A percentile compares a stretch with the other conserved stretches of the same genome.
Conservation (phyloP, 2,797 vertebrate species). For the Allobates femoralis region DNA sequence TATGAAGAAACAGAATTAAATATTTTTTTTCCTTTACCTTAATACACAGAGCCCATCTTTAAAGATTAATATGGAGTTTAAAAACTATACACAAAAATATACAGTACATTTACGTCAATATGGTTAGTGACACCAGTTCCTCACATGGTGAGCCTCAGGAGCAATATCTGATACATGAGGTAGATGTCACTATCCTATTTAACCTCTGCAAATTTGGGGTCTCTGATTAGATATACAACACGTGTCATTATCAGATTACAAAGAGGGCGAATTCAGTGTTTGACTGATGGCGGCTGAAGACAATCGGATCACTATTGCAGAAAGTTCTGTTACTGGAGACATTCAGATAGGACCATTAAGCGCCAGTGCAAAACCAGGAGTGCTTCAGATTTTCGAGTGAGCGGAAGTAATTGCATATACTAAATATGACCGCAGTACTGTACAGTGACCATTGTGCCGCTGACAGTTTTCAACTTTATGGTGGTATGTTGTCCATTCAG, state of each 20-base stretch:
- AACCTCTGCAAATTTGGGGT: conserved; percentile 31
- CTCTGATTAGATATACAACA: conserved; percentile 27
- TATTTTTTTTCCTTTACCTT: conserved; percentile 34
- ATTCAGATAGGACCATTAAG: conserved; percentile 37
- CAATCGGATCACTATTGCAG: conserved; percentile 32
- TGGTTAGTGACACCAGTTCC: conserved; percentile 29
- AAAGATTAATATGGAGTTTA: conserved; percentile 32
- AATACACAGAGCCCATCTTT: conserved; percentile 53
- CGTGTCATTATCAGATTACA: not conserved
- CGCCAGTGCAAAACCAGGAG: conserved; percentile 59
- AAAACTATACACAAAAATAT: conserved; percentile 60
- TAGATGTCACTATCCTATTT: conserved; percentile 8
- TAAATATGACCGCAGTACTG: not conserved
- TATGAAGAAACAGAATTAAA: not conserved
- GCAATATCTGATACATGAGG: not conserved
- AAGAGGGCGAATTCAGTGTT: conserved; percentile 47
- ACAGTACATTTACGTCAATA: conserved; percentile 59
- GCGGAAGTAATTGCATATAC: conserved; percentile 6
- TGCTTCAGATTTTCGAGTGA: conserved; percentile 4
- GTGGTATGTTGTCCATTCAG: not conserved
- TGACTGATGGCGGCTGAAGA: conserved; percentile 18
- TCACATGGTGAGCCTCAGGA: not conserved
- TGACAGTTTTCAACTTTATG: conserved; percentile 17
- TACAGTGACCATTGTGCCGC: not conserved
- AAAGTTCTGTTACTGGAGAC: conserved; percentile 38